Conservation (phyloP, 2,113 vertebrate genomes). For the Myiozetetes cayanensis region DNA sequence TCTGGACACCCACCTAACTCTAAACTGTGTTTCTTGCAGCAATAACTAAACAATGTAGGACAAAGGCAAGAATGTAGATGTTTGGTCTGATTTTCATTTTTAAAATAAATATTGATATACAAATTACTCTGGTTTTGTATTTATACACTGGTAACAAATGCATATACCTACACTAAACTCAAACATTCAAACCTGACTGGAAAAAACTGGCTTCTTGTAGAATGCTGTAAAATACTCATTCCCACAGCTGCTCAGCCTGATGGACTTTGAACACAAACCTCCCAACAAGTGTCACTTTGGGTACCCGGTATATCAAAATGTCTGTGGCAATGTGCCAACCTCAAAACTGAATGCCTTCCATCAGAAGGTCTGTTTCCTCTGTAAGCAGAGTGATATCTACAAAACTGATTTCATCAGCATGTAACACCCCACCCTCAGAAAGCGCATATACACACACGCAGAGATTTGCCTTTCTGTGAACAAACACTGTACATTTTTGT, state of each 20-base stretch:
- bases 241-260: neutral
- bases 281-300: neutral
- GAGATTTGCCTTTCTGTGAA: neutral
- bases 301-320: neutral
- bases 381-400: neutral
- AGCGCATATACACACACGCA: neutral
- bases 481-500: neutral
- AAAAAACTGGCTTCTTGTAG: neutral
- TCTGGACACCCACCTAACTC: neutral
- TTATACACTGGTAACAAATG: neutral
- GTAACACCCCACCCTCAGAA: neutral
- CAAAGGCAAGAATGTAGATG: neutral
- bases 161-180: neutral
- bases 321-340: neutral
- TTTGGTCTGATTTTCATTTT: neutral
- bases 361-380: neutral
- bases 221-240: neutral
- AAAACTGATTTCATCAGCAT: neutral
- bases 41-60: neutral
- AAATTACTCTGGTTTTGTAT: neutral
- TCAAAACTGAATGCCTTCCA: neutral
- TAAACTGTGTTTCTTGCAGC: neutral
- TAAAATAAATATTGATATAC: neutral
- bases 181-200: neutral
- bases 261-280: neutral